Conservation (phyloP, 2,888 invertebrate species). For the Dicycla oo region DNA sequence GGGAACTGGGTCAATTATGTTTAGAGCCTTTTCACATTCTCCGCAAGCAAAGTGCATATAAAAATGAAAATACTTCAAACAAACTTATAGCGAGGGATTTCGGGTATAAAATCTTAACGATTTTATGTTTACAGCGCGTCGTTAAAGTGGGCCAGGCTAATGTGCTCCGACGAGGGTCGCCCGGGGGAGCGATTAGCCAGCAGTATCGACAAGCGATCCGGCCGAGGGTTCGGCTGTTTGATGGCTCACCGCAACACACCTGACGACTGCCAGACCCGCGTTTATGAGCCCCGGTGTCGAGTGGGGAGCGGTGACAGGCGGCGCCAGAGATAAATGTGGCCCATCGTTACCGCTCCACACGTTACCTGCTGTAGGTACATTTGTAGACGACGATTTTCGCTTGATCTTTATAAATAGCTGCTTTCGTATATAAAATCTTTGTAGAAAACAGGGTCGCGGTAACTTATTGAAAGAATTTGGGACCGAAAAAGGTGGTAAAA, state of each 20-base stretch:
- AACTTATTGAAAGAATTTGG: constrained; percentile 55
- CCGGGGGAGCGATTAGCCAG: constrained; percentile 70
- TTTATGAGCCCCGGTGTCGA: constrained; percentile 65
- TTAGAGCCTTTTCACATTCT: constrained; percentile 47
- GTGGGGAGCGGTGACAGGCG: constrained; percentile 66
- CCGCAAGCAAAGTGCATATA: constrained; percentile 36
- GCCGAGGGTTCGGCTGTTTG: constrained; percentile 45
- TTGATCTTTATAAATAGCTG: constrained; percentile 64
- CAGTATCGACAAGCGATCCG: constrained; percentile 66
- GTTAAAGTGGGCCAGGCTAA: constrained; percentile 66
- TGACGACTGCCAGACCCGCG: constrained; percentile 63
- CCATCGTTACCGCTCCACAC: constrained; percentile 66
- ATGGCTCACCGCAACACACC: constrained; percentile 66
- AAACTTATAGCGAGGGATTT: constrained; percentile 45
- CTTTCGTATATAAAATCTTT: constrained; percentile 56
- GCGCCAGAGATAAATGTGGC: constrained; percentile 70
- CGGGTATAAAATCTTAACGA: constrained; percentile 55
- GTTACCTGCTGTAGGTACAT: constrained; percentile 68
- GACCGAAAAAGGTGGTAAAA: constrained; percentile 42
- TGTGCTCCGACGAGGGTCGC: constrained; percentile 64
- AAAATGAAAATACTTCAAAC: constrained; percentile 47
- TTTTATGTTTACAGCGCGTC: constrained; percentile 61
- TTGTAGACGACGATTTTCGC: constrained; percentile 70
- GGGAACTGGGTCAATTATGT: constrained; percentile 55
- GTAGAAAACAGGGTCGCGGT: constrained; percentile 36